Base-by-base conservation (phyloP, 2,113 vertebrate genomes). In the Plectropomus leopardus region DNA sequence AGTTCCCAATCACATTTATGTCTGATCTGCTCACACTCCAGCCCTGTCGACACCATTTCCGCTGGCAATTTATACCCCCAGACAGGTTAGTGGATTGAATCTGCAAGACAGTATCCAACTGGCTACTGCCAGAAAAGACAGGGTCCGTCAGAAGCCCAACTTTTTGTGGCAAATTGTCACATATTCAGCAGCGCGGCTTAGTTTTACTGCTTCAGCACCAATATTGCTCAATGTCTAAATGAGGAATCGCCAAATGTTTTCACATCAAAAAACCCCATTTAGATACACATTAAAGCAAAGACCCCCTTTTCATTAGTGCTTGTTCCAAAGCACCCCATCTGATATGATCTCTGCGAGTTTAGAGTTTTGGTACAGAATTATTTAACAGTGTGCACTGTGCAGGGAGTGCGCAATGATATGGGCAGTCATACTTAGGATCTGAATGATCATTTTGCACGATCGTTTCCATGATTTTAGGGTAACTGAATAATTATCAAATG, bases 1-100 rank as follows among this genome's bases (percentile, higher is more conserved):
- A 86, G 84, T 79, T 80, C 61, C 76, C 83, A 86, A 82, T 89
- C 86, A 88, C 82, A 86, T 78, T 72, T 32, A 44, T n/a, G 85
- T 85, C 81, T 64, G 72, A 85, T 80, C 71, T 51, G 50, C 53
- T 86, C 76, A 68, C 82, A 68, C 85, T 76, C 57, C 40, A 55
- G 61, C 73, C 69, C 58, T 60, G 72, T 85, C n/a, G 5, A 71
- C 82, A 17, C 71, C 69, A 72, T 78, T 86, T 88, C 75, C 10
- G 36, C 72, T 50, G 53, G 75, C 70, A 78, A 70, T 86, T 77
- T 84, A 79, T 45, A 69, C 71, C 34, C 70, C 47, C 83, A 85
- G 91, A 91, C 80, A 85, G 76, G 57, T 68, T 24, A 76, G 71
- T 70, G 66, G 55, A 88, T 78, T 81, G 53, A 82, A 76, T 79